These are phyloP conservation scores for Chloromyia formosa DNA, from an alignment of 2,888 invertebrate species.

Conservation along the genomic window DNA sequence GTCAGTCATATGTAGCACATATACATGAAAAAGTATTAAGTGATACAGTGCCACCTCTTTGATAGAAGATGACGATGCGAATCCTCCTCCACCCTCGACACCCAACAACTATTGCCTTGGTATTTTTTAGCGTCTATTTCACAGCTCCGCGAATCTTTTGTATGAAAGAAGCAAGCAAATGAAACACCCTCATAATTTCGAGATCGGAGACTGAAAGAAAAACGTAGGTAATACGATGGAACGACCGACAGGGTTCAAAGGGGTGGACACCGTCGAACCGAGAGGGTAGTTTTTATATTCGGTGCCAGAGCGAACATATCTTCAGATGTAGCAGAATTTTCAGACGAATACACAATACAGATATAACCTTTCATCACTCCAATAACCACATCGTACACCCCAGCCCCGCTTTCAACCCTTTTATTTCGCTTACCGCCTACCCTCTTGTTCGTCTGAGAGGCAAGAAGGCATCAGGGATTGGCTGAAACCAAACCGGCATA, in stretches of 20 bases:
- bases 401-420: no score
- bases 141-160: constrained; percentile 35
- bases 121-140: constrained; percentile 3
- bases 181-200: constrained; percentile 45
- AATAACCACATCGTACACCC: no score
- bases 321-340: no score
- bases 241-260: not conserved
- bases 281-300: no score
- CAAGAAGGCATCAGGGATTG: no score
- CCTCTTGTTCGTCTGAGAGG: not conserved
- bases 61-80: not conserved
- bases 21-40: constrained; percentile 33
- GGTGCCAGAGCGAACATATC: no score
- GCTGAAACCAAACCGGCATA: no score
- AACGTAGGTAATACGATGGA: constrained; percentile 4
- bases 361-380: no score
- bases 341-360: no score
- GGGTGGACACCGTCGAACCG: no score
- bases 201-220: constrained; percentile 6
- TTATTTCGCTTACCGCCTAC: not conserved
- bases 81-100: not conserved
- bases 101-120: not conserved
- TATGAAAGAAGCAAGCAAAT: constrained; percentile 11
- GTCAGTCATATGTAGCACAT: constrained; percentile 27
- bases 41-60: not conserved